A percentile compares a stretch with the other conserved stretches of the same genome.
Evolutionary conservation across 2,797 vertebrate species (phyloP).

Genomic region (Characodon lateralis): DNA sequence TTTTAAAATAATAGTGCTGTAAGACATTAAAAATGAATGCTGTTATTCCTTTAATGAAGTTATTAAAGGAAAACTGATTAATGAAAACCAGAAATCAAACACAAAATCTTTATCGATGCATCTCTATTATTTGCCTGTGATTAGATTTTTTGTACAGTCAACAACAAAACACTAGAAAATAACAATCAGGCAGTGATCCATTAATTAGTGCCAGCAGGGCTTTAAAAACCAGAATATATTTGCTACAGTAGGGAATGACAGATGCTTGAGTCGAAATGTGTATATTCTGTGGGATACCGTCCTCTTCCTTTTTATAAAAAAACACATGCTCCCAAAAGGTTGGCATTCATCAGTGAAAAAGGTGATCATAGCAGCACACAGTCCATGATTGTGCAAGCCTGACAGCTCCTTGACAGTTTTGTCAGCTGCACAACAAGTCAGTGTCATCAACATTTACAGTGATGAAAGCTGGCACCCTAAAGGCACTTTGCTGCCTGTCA

Average conservation of each 20-base stretch:
- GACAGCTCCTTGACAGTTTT: slow-evolving; percentile 69
- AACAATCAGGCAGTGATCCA: neutral
- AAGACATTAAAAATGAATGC: neutral
- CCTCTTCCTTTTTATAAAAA: slow-evolving; percentile 29
- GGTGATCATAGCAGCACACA: slow-evolving; percentile 64
- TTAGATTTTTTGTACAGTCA: neutral
- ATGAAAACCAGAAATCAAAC: neutral
- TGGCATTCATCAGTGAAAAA: slow-evolving; percentile 62
- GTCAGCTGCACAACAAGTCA: slow-evolving; percentile 69
- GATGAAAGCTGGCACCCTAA: slow-evolving; percentile 70
- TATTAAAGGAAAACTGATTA: neutral
- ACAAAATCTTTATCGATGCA: neutral
- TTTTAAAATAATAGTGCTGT: no score
- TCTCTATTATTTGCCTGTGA: neutral
- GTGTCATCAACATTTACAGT: slow-evolving; percentile 65
- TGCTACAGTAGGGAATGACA: neutral
- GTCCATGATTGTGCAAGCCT: slow-evolving; percentile 53
- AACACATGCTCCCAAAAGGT: slow-evolving; percentile 39
- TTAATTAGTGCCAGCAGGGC: neutral
- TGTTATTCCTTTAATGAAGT: no score
- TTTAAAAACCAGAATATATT: slow-evolving; percentile 8
- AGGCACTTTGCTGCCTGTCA: slow-evolving; percentile 59
- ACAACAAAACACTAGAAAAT: neutral
- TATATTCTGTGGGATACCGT: neutral
- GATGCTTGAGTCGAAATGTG: slow-evolving; percentile 1